Evolutionary conservation across 2,113 vertebrate genomes (phyloP).

Genomic region (Ovis aries): DNA sequence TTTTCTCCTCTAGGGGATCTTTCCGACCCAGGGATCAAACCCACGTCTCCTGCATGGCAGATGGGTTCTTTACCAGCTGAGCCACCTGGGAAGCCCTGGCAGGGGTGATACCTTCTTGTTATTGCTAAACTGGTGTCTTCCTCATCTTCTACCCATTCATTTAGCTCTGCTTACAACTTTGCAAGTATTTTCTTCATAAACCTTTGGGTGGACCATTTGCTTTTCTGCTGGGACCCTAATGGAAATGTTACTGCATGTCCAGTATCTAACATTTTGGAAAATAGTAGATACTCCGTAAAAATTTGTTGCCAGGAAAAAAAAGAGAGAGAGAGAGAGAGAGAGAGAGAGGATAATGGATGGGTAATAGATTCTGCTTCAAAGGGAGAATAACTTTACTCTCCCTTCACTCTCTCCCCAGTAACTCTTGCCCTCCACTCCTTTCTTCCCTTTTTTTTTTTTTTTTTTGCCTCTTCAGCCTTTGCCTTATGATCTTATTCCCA

Average conservation of each 20-base stretch:
- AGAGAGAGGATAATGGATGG: not conserved
- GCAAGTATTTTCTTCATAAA: not conserved
- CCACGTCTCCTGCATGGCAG: not conserved
- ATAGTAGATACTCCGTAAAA: not conserved
- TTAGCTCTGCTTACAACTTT: not conserved
- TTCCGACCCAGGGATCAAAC: not conserved
- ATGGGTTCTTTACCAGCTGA: not conserved
- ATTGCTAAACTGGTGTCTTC: not conserved
- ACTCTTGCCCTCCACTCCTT: not conserved
- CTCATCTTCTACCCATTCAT: not conserved
- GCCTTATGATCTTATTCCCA: not conserved
- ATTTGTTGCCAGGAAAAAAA: not conserved
- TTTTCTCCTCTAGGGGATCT: not conserved
- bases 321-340: not conserved
- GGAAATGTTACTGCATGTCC: not conserved
- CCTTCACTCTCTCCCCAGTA: not conserved
- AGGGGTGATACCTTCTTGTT: not conserved
- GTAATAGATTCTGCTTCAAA: not conserved
- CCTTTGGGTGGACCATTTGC: too few relatives aligned
- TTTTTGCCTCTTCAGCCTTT: not conserved
- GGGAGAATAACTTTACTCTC: not conserved
- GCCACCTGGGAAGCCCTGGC: not conserved
- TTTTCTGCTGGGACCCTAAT: not conserved
- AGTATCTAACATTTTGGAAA: not conserved
- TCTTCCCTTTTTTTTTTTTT: not conserved